Evolutionary conservation across 2,113 vertebrate species (phyloP), one percentile per base, ranked within the genome.

Genomic region (Ibidorhyncha struthersii): DNA sequence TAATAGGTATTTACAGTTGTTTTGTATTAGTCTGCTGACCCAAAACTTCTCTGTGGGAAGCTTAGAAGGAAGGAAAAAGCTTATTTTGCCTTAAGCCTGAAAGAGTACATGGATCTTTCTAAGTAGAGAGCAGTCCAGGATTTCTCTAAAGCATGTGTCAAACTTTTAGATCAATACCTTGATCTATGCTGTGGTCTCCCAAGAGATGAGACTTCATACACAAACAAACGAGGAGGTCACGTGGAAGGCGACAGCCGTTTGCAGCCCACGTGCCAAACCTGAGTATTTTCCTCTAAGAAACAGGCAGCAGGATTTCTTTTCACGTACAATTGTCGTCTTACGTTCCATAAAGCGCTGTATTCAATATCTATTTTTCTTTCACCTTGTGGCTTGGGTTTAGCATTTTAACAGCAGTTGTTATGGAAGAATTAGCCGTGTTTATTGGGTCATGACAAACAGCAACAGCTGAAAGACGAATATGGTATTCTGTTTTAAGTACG

Each of bases 391-490:
- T 87, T 85, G 78, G 90, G 63, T 45, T 72, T 58, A 89, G 58
- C 67, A 52, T 89, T 97, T 96, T 95, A 89, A 78, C 50, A 83
- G 96, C 94, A 96, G 98, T 98, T 98, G 96, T 98, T 97, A 97
- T 84, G 97, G 97, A 81, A 80, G 96, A 81, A 79, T 79, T 95
- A 89, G 92, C 91, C 89, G 41, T 97, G 97, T 98, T 98, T 98
- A 97, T 97, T 92, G 91, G 95, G 82, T 59, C 70, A 58, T 97
- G 96, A 98, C 96, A 97, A 97, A 96, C 41, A 45, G 95, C 91
- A 96, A 97, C 98, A 98, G 98, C 98, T 98, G 97, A 97, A 87
- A 96, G 97, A 97, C 97, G 97, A 98, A 98, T 97, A 98, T 38
- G 97, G 95, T 91, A 58, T 77, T 96, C 96, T 96, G 96, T 89